Evolutionary conservation across 2,888 invertebrate species (phyloP).

Genomic region (Drosophila helvetica): DNA sequence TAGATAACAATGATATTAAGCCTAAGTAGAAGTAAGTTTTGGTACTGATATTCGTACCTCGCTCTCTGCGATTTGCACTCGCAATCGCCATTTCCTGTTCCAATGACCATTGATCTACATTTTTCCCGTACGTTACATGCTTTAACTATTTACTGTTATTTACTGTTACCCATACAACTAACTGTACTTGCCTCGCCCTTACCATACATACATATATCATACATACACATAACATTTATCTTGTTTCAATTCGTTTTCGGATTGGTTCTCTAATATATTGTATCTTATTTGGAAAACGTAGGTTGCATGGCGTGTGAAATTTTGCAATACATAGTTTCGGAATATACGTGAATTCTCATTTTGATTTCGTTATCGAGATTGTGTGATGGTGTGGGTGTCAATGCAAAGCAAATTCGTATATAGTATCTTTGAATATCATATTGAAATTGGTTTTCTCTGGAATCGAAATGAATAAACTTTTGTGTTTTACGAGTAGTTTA

Average conservation of each 20-base stretch:
- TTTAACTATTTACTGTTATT: slow-evolving; percentile 71
- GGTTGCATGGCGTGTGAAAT: slow-evolving; percentile 49
- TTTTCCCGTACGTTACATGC: slow-evolving; percentile 59
- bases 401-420: slow-evolving; percentile 58
- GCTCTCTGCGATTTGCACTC: slow-evolving; percentile 46
- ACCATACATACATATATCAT: slow-evolving; percentile 56
- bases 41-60: slow-evolving; percentile 68
- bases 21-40: slow-evolving; percentile 73
- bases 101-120: slow-evolving; percentile 58
- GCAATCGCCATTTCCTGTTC: slow-evolving; percentile 47
- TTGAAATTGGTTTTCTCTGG: slow-evolving; percentile 41
- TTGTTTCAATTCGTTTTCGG: slow-evolving; percentile 30
- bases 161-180: slow-evolving; percentile 69
- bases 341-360: slow-evolving; percentile 22
- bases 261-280: slow-evolving; percentile 37
- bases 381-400: slow-evolving; percentile 19
- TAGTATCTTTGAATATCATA: slow-evolving; percentile 11
- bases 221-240: slow-evolving; percentile 66
- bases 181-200: slow-evolving; percentile 62
- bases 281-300: slow-evolving; percentile 48
- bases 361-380: neutral
- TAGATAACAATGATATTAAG: slow-evolving; percentile 80
- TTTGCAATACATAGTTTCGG: slow-evolving; percentile 24
- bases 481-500: slow-evolving; percentile 55
- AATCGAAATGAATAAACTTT: slow-evolving; percentile 62